Evolutionary conservation across 2,797 vertebrate species (phyloP).

Genomic region (Gorsachius magnificus): DNA sequence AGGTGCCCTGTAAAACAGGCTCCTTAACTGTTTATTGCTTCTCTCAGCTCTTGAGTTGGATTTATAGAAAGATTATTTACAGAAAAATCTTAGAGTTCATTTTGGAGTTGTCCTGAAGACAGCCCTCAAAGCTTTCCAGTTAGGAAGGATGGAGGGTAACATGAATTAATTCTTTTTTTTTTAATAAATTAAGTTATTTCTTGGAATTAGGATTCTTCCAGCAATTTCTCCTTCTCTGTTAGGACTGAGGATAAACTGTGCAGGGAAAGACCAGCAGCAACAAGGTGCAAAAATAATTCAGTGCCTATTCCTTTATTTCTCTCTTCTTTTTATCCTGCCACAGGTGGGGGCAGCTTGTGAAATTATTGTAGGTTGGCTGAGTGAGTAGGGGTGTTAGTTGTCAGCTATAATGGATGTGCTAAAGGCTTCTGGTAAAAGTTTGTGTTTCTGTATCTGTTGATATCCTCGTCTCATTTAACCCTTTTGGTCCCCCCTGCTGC

Average conservation of each 20-base stretch:
- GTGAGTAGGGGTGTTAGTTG: slow-evolving; percentile 4
- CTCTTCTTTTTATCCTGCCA: not conserved
- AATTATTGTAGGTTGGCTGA: not conserved
- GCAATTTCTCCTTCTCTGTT: not conserved
- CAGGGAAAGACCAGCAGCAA: not conserved
- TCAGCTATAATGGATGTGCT: not conserved
- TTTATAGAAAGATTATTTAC: not conserved
- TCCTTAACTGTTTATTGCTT: not conserved
- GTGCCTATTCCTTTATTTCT: not conserved
- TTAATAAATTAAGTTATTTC: not conserved
- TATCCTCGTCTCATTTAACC: not conserved
- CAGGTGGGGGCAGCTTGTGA: not conserved
- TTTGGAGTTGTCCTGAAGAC: not conserved
- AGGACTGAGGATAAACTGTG: not conserved
- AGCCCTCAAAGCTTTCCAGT: not conserved
- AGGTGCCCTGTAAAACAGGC: not conserved
- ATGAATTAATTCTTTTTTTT: not conserved
- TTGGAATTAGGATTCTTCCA: not conserved
- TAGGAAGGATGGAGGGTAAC: not conserved
- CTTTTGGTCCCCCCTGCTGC: not conserved
- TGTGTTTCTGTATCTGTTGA: not conserved
- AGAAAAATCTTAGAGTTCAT: not conserved
- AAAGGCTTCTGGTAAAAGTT: not conserved
- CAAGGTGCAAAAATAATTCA: not conserved
- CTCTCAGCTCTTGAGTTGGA: not conserved